Conservation (phyloP, 1,140 invertebrate species). For the Microvelia longipes region DNA sequence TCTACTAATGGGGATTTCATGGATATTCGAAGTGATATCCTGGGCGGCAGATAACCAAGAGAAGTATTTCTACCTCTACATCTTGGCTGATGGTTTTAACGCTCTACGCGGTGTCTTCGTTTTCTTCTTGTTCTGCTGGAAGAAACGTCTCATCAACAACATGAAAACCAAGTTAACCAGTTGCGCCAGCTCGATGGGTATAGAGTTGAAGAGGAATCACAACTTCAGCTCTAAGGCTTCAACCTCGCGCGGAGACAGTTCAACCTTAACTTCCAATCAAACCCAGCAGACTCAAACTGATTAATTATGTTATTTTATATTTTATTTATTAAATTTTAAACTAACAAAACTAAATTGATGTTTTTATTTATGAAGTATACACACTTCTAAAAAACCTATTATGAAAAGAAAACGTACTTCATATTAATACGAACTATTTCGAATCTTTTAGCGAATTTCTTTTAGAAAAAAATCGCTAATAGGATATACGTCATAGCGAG, state of each 20-base stretch:
- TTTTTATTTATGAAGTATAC: too few relatives aligned
- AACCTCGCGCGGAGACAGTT: not conserved
- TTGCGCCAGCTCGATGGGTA: not conserved
- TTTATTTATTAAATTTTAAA: too few relatives aligned
- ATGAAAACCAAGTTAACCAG: not conserved
- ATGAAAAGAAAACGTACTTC: too few relatives aligned
- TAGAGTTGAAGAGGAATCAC: not conserved
- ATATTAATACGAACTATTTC: too few relatives aligned
- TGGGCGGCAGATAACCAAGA: constrained; percentile 32
- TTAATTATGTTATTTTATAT: too few relatives aligned
- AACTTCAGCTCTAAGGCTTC: not conserved
- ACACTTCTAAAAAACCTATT: too few relatives aligned
- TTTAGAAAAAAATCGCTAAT: too few relatives aligned
- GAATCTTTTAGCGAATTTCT: too few relatives aligned
- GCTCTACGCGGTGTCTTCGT: constrained; percentile 45
- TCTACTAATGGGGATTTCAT: constrained; percentile 56
- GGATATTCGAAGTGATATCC: constrained; percentile 51
- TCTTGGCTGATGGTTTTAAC: constrained; percentile 39
- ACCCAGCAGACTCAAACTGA: not conserved
- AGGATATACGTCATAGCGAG: too few relatives aligned
- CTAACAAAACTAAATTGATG: too few relatives aligned
- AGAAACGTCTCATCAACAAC: constrained; percentile 27
- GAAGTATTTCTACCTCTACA: constrained; percentile 41
- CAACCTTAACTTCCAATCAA: not conserved
- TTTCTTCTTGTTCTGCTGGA: constrained; percentile 53